Conservation (phyloP, 1,140 invertebrate genomes). For the Globodera rostochiensis region DNA sequence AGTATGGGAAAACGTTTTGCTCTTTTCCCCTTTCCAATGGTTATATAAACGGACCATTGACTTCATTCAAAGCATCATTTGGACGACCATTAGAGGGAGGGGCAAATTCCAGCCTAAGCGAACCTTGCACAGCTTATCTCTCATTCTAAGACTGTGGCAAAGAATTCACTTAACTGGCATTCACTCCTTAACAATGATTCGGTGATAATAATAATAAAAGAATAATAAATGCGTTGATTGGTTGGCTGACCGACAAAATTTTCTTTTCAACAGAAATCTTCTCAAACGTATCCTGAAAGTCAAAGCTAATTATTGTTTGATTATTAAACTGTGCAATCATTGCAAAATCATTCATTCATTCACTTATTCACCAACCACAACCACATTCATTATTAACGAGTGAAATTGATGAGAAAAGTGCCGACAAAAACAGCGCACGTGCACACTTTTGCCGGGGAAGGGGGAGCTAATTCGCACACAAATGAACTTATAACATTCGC, state of each 20-base stretch:
- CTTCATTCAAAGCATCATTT: neutral
- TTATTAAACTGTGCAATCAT: neutral
- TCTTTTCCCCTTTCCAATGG: too few relatives aligned
- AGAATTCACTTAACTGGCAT: slow-evolving; percentile 46
- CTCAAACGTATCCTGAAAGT: neutral
- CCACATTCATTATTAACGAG: neutral
- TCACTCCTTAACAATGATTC: neutral
- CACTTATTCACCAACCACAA: neutral
- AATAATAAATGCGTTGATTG: slow-evolving; percentile 1
- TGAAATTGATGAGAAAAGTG: neutral
- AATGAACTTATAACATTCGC: too few relatives aligned
- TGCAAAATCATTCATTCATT: neutral
- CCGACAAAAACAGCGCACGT: too few relatives aligned
- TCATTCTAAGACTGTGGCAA: slow-evolving; percentile 47
- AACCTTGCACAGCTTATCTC: slow-evolving; percentile 45
- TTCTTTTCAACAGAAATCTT: neutral
- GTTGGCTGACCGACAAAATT: neutral
- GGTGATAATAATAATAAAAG: neutral
- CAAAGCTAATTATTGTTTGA: neutral
- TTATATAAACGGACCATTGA: too few relatives aligned
- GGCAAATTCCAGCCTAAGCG: slow-evolving; percentile 37
- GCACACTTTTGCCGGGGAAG: too few relatives aligned
- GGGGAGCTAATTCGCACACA: too few relatives aligned
- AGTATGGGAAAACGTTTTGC: neutral
- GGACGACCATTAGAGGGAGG: neutral